A percentile compares a stretch with the other conserved stretches of the same genome.
Evolutionary conservation across 2,888 invertebrate species (phyloP).

Genomic region (Drosophila anomalipes): DNA sequence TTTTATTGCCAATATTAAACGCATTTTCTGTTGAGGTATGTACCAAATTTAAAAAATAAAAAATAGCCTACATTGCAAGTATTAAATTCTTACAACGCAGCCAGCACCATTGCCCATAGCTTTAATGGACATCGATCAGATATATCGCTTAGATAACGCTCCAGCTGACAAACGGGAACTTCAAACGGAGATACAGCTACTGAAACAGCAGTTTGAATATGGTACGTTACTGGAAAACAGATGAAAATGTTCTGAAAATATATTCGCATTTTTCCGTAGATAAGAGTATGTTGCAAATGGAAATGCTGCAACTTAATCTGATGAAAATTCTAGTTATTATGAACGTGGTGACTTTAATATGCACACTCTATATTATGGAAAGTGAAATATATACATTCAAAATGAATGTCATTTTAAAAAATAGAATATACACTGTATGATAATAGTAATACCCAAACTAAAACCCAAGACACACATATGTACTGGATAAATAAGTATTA

Average conservation of each 20-base stretch:
- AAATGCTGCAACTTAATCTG: slow-evolving; percentile 60
- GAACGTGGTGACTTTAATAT: slow-evolving; percentile 49
- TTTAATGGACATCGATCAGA: slow-evolving; percentile 4
- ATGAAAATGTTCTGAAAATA: neutral
- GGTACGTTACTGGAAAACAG: slow-evolving; percentile 18
- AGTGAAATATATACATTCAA: neutral
- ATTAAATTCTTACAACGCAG: slow-evolving; percentile 3
- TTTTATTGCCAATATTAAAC: slow-evolving; percentile 17
- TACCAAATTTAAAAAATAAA: neutral
- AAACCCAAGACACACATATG: neutral
- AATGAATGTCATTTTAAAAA: neutral
- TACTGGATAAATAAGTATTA: neutral
- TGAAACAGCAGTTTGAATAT: slow-evolving; percentile 19
- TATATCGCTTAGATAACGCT: slow-evolving; percentile 1
- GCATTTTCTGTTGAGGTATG: slow-evolving; percentile 34
- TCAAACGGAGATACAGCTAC: slow-evolving; percentile 8
- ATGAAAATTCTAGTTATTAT: slow-evolving; percentile 59
- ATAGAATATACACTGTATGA: neutral
- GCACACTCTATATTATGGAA: slow-evolving; percentile 8
- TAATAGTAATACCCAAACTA: neutral
- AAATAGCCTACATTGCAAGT: neutral
- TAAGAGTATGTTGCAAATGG: slow-evolving; percentile 33
- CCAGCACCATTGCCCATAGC: slow-evolving; percentile 10
- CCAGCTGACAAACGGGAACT: neutral
- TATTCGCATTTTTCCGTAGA: slow-evolving; percentile 24